These are phyloP conservation scores for Adrianichthys oophorus DNA, from an alignment of 2,797 vertebrate genomes.

Conservation along the genomic window DNA sequence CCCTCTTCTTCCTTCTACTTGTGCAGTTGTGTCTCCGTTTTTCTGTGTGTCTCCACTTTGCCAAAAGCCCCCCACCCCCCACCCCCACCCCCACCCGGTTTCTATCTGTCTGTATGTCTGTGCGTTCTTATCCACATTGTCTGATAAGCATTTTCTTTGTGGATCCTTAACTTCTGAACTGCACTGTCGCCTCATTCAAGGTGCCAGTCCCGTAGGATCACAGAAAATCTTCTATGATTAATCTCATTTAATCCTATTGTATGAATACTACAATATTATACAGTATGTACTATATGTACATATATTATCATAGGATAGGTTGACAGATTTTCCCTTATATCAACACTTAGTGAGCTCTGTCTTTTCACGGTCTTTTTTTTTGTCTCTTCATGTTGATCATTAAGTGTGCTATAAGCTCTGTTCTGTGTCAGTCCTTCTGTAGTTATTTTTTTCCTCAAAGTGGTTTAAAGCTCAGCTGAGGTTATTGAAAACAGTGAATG, in stretches of 20 bases:
- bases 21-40: conserved; percentile 33
- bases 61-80: conserved; percentile 39
- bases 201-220: conserved; percentile 68
- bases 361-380: conserved; percentile 31
- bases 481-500: conserved; percentile 64
- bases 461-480: conserved; percentile 61
- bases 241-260: conserved; percentile 56
- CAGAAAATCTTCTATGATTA: conserved; percentile 51
- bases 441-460: conserved; percentile 37
- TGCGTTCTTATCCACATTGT: conserved; percentile 55
- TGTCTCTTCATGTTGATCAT: conserved; percentile 46
- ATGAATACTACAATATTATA: conserved; percentile 58
- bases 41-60: conserved; percentile 34
- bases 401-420: conserved; percentile 34
- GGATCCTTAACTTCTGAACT: conserved; percentile 49
- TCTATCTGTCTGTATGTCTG: conserved; percentile 61
- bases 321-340: conserved; percentile 40
- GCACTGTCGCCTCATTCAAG: conserved; percentile 49
- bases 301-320: conserved; percentile 54
- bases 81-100: conserved; percentile 40
- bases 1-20: conserved; percentile 28
- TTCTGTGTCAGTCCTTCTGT: conserved; percentile 17
- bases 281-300: conserved; percentile 62
- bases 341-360: conserved; percentile 34
- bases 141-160: conserved; percentile 45